Evolutionary conservation across 2,888 invertebrate genomes (phyloP).

Genomic region (Cheiracanthium punctorium): DNA sequence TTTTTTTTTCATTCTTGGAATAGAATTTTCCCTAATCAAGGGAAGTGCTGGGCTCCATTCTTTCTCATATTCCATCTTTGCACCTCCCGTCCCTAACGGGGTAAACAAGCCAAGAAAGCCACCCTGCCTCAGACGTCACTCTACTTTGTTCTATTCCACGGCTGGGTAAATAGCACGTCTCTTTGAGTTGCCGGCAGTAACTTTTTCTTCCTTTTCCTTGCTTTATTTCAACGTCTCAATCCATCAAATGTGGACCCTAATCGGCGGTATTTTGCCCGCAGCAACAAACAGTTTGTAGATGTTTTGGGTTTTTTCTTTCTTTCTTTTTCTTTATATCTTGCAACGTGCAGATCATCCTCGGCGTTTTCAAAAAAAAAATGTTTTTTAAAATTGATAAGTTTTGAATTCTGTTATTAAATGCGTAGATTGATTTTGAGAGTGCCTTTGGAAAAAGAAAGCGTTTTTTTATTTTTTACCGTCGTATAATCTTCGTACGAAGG

Average conservation of each 20-base stretch:
- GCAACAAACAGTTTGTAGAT: neutral
- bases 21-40: conserved; percentile 29
- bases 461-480: too few species aligned
- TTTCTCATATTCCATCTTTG: conserved; percentile 42
- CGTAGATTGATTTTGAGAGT: neutral
- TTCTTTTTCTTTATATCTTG: neutral
- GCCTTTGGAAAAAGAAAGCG: neutral
- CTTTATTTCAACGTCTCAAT: neutral
- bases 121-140: conserved; percentile 19
- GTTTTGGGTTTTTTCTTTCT: neutral
- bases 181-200: neutral
- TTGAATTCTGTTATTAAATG: neutral
- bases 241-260: neutral
- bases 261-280: neutral
- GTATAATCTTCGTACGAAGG: too few species aligned
- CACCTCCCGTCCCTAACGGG: conserved; percentile 23
- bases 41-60: conserved; percentile 51
- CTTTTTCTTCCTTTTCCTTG: conserved; percentile 1
- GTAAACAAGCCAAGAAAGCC: conserved; percentile 53
- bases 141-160: neutral
- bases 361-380: neutral
- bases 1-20: neutral
- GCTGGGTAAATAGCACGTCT: conserved; percentile 20
- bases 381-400: neutral
- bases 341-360: too few species aligned